Base-by-base conservation (phyloP, 1,140 invertebrate genomes). In the Agraylea sexmaculata region DNA sequence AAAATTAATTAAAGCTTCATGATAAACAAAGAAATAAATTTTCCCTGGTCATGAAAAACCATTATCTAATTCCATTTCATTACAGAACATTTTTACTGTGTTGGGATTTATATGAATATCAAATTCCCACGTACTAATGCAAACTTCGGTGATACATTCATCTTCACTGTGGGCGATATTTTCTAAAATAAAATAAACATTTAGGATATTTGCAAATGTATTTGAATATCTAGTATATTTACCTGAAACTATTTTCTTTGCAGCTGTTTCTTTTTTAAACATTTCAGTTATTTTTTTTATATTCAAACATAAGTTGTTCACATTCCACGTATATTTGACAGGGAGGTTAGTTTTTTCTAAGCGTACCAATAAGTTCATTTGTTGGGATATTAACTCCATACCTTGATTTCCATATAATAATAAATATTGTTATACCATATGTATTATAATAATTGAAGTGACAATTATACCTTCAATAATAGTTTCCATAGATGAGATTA, bases 381-480 rank as follows among this genome's bases (percentile, higher is more conserved):
- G 7, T 25, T 7, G 7, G 23, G 7, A 25, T 7, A 25, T 25
- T 7, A 8, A 15, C 11, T 12, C 13, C 6, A 31, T 13, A 8
- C 16, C 16, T 8, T 12, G 29, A 31, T 12, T 11, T 15, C 12
- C 29, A 31, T 31, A 15, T 5, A 12, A 11, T 6, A 13, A 11
- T 12, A 31, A 31, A 12, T 31, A 4, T 5, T 11, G 16, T 11
- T 31, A 5, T 12, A 31, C n/a, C n/a, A n/a, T n/a, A n/a, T n/a
- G 29, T 12, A 6, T 31, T 31, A 31, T 11, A 31, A 31, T 11
- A 31, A 31, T 31, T 31, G 16, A 6, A 31, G 11, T 12, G 16
- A 31, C 4, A 31, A 31, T 31, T 31, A 31, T 11, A 31, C 16
- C 29, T 7, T 12, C 6, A 31, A 31, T n/a, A n/a, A n/a, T n/a